Conservation (phyloP, 2,113 vertebrate genomes). For the Sylvia atricapilla region DNA sequence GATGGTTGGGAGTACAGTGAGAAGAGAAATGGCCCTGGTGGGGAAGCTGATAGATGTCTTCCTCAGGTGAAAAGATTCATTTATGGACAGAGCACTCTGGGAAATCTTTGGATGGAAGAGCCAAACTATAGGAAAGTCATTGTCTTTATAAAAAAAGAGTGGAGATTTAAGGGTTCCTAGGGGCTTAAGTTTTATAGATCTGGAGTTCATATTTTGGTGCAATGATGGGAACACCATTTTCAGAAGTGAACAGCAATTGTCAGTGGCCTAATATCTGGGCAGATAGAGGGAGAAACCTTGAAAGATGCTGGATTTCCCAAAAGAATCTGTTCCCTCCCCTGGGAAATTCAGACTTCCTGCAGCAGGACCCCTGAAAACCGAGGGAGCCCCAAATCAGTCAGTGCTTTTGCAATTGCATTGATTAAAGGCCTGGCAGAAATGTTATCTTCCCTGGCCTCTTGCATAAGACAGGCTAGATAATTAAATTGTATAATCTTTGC, state of each 20-base stretch:
- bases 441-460: slow-evolving; percentile 27
- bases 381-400: background rate
- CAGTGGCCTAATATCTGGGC: background rate
- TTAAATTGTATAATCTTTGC: slow-evolving; percentile 28
- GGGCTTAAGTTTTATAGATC: background rate
- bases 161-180: background rate
- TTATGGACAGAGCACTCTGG: background rate
- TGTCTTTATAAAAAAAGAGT: background rate
- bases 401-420: background rate
- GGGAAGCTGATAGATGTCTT: slow-evolving; percentile 6
- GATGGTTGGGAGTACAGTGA: background rate
- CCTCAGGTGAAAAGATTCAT: slow-evolving; percentile 4
- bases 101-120: background rate
- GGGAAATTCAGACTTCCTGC: background rate
- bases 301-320: background rate
- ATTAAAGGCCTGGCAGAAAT: slow-evolving; percentile 34
- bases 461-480: slow-evolving; percentile 12
- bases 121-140: background rate
- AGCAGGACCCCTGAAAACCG: background rate
- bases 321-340: background rate
- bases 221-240: background rate
- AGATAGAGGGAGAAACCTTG: background rate
- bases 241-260: background rate
- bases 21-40: background rate
- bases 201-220: background rate